These are phyloP conservation scores for Oncorhynchus gorbuscha DNA, from an alignment of 2,113 vertebrate species.

Conservation along the genomic window DNA sequence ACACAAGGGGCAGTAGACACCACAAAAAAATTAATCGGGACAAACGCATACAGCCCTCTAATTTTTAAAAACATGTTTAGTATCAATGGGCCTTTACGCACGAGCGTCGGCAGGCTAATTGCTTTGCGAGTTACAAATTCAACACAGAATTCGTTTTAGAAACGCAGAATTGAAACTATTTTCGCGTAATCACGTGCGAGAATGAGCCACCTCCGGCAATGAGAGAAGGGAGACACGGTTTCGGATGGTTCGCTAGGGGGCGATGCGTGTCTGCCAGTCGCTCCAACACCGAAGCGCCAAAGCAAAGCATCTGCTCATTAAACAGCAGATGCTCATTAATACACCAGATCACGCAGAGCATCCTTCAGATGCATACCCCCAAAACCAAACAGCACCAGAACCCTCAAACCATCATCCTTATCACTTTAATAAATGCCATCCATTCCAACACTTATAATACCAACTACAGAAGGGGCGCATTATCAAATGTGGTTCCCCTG, in stretches of 20 bases:
- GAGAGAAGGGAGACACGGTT: constrained; percentile 3
- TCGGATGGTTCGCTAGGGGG: constrained; percentile 39
- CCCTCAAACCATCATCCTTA: not conserved
- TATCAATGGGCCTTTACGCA: not conserved
- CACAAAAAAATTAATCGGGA: constrained; percentile 1
- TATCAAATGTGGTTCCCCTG: not conserved
- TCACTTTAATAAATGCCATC: not conserved
- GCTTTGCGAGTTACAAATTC: not conserved
- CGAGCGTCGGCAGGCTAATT: not conserved
- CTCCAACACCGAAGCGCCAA: constrained; percentile 23
- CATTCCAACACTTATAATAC: not conserved
- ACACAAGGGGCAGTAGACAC: constrained; percentile 57
- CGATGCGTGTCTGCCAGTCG: constrained; percentile 14
- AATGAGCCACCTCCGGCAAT: not conserved
- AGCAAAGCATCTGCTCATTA: constrained; percentile 63
- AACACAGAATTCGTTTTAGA: not conserved
- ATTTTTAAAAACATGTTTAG: not conserved
- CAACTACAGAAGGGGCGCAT: not conserved
- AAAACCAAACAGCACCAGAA: not conserved
- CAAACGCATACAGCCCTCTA: constrained; percentile 1
- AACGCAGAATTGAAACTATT: not conserved
- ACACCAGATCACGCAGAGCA: constrained; percentile 31
- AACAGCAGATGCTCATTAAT: constrained; percentile 65
- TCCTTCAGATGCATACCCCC: constrained; percentile 17
- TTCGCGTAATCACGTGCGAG: not conserved